phyloP scores from a whole-genome alignment of 2,888 invertebrate genomes.

The Meta bourneti region DNA sequence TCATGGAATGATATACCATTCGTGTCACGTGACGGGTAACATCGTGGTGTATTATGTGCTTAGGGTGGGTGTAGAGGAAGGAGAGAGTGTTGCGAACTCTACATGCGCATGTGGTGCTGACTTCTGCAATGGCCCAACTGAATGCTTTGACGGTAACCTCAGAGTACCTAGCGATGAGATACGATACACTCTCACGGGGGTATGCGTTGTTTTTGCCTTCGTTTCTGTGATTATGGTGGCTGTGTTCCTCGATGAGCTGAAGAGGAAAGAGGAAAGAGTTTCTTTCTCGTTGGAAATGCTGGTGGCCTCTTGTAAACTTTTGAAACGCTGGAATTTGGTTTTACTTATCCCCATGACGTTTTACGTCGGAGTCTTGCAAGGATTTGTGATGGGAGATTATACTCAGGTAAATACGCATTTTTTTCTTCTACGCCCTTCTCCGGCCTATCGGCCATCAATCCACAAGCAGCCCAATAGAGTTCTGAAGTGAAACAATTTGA shows the following conservation, averaged over 20 bases:
- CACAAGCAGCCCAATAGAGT: neutral
- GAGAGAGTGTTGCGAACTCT: neutral
- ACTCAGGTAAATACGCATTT: conserved; percentile 80
- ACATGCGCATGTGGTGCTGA: conserved; percentile 32
- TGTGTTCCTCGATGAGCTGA: conserved; percentile 87
- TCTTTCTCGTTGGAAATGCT: conserved; percentile 82
- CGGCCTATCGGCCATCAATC: too few relatives aligned
- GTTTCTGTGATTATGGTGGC: conserved; percentile 92
- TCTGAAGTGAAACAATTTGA: neutral
- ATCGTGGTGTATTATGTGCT: conserved; percentile 89
- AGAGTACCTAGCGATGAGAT: conserved; percentile 90
- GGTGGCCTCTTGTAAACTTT: conserved; percentile 93
- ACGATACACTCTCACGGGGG: conserved; percentile 93
- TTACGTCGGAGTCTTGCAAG: conserved; percentile 98
- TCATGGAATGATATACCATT: conserved; percentile 98
- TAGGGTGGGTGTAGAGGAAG: neutral
- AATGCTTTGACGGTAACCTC: conserved; percentile 83
- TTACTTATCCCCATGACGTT: conserved; percentile 96
- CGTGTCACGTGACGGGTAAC: conserved; percentile 97
- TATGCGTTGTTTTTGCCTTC: conserved; percentile 92
- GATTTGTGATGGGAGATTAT: conserved; percentile 91
- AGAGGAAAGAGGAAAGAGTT: conserved; percentile 78
- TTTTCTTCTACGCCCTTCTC: neutral
- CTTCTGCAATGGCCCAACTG: conserved; percentile 14
- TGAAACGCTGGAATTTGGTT: conserved; percentile 94